These are phyloP conservation scores for Drymonia ruficornis DNA, from an alignment of 2,888 invertebrate species.

Conservation along the genomic window DNA sequence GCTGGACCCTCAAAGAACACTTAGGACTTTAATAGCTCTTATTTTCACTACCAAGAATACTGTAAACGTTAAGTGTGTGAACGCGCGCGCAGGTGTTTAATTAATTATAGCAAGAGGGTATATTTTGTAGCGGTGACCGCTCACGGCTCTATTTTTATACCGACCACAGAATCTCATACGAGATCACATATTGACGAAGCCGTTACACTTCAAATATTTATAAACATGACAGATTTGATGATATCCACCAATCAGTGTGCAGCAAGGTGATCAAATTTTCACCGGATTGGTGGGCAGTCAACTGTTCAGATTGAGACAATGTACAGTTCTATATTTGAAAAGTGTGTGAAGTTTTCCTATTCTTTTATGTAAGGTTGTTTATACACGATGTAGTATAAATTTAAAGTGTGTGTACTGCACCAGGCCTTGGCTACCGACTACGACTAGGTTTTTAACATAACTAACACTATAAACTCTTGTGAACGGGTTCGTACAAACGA, in stretches of 20 bases:
- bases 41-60: neutral
- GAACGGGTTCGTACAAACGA: neutral
- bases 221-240: conserved; percentile 6
- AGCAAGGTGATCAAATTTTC: conserved; percentile 14
- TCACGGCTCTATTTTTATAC: conserved; percentile 75
- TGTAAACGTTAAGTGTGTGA: conserved; percentile 4
- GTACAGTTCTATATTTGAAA: conserved; percentile 29
- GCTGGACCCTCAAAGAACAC: no score
- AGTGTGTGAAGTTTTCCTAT: conserved; percentile 22
- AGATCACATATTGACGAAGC: conserved; percentile 38
- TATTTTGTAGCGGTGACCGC: conserved; percentile 59
- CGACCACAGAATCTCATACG: conserved; percentile 56
- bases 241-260: conserved; percentile 10
- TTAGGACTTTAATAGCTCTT: neutral
- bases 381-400: conserved; percentile 19
- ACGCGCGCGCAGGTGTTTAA: conserved; percentile 15
- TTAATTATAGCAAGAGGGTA: conserved; percentile 50
- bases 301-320: conserved; percentile 11
- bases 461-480: neutral
- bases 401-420: conserved; percentile 12
- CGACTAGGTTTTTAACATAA: neutral
- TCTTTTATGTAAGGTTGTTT: conserved; percentile 20
- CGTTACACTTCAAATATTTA: conserved; percentile 37
- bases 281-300: conserved; percentile 15
- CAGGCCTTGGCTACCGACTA: conserved; percentile 9